Percentiles rank a stretch among this genome's conserved stretches.
These are phyloP conservation scores for Centropus bengalensis DNA, from an alignment of 2,113 vertebrate genomes.

Conservation along the genomic window DNA sequence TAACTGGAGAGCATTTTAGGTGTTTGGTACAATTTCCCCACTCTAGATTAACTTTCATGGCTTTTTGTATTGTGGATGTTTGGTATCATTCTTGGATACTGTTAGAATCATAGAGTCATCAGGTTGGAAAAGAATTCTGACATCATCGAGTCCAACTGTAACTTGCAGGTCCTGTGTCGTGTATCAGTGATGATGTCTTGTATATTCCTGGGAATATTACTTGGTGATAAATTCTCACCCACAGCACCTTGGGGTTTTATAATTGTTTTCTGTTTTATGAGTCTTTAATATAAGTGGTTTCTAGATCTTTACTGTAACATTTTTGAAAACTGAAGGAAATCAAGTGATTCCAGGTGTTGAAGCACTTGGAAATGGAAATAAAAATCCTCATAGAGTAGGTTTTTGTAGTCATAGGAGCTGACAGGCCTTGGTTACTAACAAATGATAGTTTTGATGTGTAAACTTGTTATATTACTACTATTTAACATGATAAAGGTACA, in stretches of 20 bases:
- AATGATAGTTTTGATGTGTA: background rate
- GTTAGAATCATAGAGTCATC: no score
- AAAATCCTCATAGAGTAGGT: no score
- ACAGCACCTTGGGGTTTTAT: background rate
- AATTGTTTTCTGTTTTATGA: background rate
- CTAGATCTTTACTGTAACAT: background rate
- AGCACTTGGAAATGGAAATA: background rate
- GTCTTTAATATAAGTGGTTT: background rate
- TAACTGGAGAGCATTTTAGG: no score
- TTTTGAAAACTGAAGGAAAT: background rate
- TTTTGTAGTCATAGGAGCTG: background rate
- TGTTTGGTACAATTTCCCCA: no score
- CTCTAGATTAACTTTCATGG: no score
- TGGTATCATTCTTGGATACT: no score
- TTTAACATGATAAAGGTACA: background rate
- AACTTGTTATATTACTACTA: background rate
- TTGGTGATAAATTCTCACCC: background rate
- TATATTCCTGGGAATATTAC: background rate
- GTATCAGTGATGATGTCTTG: no score
- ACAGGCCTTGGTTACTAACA: background rate
- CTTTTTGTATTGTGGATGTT: no score
- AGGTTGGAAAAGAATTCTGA: no score
- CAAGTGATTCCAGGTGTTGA: background rate
- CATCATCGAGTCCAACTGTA: no score
- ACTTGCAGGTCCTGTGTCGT: no score